Percentiles rank a stretch among this genome's conserved stretches.
phyloP scores from a whole-genome alignment of 2,797 vertebrate genomes.

The Streptopelia turtur region DNA sequence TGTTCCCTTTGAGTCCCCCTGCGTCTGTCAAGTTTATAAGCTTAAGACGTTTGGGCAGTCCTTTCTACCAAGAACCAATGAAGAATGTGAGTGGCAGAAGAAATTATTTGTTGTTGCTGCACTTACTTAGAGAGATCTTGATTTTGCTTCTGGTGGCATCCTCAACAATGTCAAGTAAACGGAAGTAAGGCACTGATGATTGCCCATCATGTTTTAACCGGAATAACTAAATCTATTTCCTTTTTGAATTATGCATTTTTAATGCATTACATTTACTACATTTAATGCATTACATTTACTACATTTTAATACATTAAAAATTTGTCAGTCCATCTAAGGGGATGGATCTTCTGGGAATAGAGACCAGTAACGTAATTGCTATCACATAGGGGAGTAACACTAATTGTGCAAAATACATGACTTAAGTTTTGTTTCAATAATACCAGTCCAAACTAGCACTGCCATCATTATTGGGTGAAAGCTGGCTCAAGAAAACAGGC shows the following conservation, averaged over 20 bases:
- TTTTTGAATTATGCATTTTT: neutral
- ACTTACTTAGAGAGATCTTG: neutral
- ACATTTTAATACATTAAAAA: neutral
- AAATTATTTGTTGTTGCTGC: neutral
- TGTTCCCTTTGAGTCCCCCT: neutral
- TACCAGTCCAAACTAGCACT: neutral
- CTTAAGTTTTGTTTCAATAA: neutral
- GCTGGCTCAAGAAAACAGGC: neutral
- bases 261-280: neutral
- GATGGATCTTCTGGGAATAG: neutral
- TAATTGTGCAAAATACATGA: neutral
- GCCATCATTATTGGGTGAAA: neutral
- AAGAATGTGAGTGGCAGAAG: neutral
- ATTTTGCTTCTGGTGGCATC: neutral
- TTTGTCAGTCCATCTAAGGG: neutral
- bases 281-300: neutral
- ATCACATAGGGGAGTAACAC: fast-evolving
- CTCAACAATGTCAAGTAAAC: neutral
- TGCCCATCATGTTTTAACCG: neutral
- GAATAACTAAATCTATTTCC: neutral
- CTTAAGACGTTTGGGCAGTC: neutral
- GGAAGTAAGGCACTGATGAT: neutral
- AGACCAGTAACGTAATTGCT: neutral
- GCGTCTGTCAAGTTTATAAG: neutral
- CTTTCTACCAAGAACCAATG: neutral